Evolutionary conservation across 2,113 vertebrate species (phyloP), one percentile per base, ranked within the genome.

Genomic region (Bungarus multicinctus): DNA sequence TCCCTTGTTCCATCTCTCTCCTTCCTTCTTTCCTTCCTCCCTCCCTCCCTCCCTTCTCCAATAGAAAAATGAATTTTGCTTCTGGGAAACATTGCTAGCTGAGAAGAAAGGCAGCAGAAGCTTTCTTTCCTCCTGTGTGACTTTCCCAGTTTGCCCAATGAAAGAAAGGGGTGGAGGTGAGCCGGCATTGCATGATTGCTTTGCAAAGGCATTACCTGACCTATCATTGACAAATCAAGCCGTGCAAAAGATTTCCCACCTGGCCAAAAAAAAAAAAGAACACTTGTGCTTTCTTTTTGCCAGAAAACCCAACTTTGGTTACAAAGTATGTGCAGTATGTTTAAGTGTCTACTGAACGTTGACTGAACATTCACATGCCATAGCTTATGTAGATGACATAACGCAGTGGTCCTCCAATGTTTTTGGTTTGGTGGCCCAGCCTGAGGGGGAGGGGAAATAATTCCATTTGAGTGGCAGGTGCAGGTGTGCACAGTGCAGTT

Each of bases 101-200:
- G 54, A 25, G 92, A 3, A 22, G 16, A 60, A 74, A 2, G 45
- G 53, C 25, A 30, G 86, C 22, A 58, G 1, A n/a, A 27, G 0
- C 4, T 58, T 14, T 85, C 20, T 25, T 54, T 27, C 43, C 47
- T 2, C 23, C 6, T 0, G 0, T 0, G 12, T 90, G 89, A 9
- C 69, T 20, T 2, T 93, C 85, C 22, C 16, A 64, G 2, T 27
- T 89, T 0, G 64, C 20, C 47, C 85, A 64, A 93, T 58, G 23
- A 60, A 93, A 58, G 69, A 12, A 90, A 47, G 88, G 34, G 54
- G n/a, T 22, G 52, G 47, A 58, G 43, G 45, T 58, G 53, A 85
- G 69, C 88, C 60, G 88, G 54, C 43, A 58, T 22, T 89, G 53
- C 43, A 58, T 57, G 88, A 90, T 85, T 60, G 54, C 45, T 10